Evolutionary conservation across 2,888 invertebrate genomes (phyloP), one percentile per base, ranked within the genome.

Genomic region (Choristoneura rosaceana): DNA sequence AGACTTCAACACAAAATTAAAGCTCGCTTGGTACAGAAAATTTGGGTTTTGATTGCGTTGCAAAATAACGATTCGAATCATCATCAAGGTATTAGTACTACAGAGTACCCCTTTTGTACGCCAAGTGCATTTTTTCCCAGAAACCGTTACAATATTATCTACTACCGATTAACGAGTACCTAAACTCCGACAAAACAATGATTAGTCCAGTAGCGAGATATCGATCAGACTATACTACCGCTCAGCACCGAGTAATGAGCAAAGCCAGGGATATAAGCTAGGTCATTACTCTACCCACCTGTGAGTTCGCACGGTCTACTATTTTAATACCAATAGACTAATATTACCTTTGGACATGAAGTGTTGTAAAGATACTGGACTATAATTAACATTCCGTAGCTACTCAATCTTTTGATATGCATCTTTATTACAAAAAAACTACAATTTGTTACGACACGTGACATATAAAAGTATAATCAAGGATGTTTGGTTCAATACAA

Each of bases 241-340:
- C 83, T 84, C 87, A 90, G 79, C 76, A 79, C 76, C 81, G 76
- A 82, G 81, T 92, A 92, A 92, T 92, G 92, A 91, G 90, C 86
- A 91, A 91, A 92, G 89, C 92, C 90, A 79, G 79, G 75, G 84
- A 79, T 76, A 85, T 87, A 87, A 89, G 83, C 81, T 74, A 81
- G 84, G 86, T 87, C 85, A 89, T 90, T 88, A 89, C 76, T 74
- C 73, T 15, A 50, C 61, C 71, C 91, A 91, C 81, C 84, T 92
- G 92, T 74, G 25, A 47, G 81, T 86, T 92, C 91, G 76, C 92
- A 92, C 87, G 87, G 79, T 83, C 83, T 88, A 88, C 90, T 87
- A 89, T 90, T 88, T 88, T 79, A 82, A 81, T 84, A 84, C 87
- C 76, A 69, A 62, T 62, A 69, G 67, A 74, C 75, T 74, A 75